phyloP scores from a whole-genome alignment of 1,140 invertebrate genomes.

The Bombus turneri region DNA sequence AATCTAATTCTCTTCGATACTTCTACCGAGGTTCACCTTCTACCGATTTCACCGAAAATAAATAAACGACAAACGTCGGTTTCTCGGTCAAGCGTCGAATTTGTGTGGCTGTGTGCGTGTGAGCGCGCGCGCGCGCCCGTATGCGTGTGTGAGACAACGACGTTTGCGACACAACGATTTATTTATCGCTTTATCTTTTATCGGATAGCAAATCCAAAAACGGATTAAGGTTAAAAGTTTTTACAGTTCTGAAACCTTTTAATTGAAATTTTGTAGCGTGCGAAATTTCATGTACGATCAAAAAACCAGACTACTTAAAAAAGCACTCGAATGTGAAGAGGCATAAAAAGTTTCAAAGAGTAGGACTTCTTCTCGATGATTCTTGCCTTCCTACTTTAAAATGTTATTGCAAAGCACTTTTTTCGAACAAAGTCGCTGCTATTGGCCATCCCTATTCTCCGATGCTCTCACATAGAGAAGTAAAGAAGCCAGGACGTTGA shows the following conservation, averaged over 20 bases:
- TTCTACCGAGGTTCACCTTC: background rate
- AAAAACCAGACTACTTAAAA: background rate
- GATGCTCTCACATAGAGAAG: constrained; percentile 34
- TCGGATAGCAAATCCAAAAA: no score
- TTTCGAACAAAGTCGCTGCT: constrained; percentile 19
- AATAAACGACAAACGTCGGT: background rate
- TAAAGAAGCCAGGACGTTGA: constrained; percentile 58
- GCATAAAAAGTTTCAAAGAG: constrained; percentile 42
- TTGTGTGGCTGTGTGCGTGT: no score
- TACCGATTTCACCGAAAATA: background rate
- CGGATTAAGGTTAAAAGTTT: no score
- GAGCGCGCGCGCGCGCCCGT: no score
- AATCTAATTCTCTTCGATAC: background rate
- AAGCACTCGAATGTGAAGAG: background rate
- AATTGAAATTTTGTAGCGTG: background rate
- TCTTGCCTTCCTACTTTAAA: constrained; percentile 19
- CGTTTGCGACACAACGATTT: background rate
- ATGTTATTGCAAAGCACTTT: constrained; percentile 43
- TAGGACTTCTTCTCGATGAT: constrained; percentile 20
- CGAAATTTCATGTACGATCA: background rate
- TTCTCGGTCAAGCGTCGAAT: background rate
- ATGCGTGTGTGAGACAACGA: no score
- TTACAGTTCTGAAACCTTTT: background rate
- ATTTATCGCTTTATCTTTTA: background rate
- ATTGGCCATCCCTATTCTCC: constrained; percentile 14